Percentiles rank a stretch among this genome's conserved stretches.
Conservation (phyloP, 2,113 vertebrate genomes). For the Propithecus coquereli region DNA sequence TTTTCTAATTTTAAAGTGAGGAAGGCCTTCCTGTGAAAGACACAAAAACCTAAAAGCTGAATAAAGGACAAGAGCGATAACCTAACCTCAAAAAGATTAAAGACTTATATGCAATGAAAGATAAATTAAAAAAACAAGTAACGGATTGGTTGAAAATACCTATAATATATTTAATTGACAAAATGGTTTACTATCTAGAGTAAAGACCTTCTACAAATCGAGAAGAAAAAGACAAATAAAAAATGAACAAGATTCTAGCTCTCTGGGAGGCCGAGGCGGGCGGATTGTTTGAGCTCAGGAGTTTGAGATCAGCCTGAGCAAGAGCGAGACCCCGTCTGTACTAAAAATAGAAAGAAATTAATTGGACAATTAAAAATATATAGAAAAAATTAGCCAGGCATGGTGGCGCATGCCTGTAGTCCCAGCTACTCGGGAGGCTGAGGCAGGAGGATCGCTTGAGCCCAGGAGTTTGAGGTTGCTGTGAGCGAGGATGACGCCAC, state of each 20-base stretch:
- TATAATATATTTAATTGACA: neutral
- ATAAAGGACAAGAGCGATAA: neutral
- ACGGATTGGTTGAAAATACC: slow-evolving; percentile 36
- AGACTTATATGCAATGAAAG: neutral
- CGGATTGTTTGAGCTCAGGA: no score
- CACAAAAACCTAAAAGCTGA: neutral
- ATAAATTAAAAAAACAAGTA: neutral
- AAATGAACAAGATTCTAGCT: neutral
- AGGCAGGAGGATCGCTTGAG: no score
- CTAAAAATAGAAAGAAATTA: no score
- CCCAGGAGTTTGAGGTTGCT: no score
- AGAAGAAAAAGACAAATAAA: neutral
- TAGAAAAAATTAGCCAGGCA: no score
- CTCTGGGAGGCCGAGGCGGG: no score
- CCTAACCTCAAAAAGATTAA: neutral
- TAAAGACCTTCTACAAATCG: neutral
- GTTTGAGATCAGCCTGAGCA: no score
- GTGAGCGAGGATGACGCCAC: no score
- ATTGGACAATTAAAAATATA: no score
- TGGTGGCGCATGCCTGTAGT: no score
- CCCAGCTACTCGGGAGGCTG: no score
- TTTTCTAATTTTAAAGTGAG: slow-evolving; percentile 34
- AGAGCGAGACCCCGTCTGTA: no score
- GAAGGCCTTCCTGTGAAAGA: neutral
- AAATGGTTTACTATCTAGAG: slow-evolving; percentile 1